A percentile compares a stretch with the other conserved stretches of the same genome.
Evolutionary conservation across 2,888 invertebrate species (phyloP).

Genomic region (Nomada goodeniana): DNA sequence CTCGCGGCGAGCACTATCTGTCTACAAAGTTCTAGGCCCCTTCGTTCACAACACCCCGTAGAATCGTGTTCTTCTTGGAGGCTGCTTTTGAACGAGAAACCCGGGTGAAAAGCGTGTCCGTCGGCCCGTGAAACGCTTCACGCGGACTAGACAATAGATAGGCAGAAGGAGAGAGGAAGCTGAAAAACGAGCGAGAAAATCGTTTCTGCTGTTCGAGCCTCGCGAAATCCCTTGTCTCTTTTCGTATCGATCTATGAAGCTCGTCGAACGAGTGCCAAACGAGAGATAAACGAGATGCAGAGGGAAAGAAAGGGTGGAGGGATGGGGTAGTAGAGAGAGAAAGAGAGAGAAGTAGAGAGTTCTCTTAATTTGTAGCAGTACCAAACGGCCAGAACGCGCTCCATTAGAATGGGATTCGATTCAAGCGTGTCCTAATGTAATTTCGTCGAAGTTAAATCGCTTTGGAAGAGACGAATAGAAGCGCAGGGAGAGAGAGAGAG

Average conservation of each 20-base stretch:
- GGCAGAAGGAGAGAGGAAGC: background rate
- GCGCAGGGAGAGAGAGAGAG: background rate
- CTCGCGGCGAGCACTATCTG: too few relatives aligned
- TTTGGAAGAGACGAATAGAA: conserved; percentile 25
- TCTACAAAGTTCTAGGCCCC: too few relatives aligned
- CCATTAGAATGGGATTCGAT: conserved; percentile 44
- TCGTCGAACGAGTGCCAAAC: conserved; percentile 24
- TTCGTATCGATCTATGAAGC: conserved; percentile 44
- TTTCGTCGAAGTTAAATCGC: conserved; percentile 59
- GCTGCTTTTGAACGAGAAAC: conserved; percentile 58
- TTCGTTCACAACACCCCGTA: background rate
- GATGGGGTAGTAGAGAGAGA: background rate
- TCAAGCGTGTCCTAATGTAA: conserved; percentile 56
- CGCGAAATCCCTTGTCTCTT: conserved; percentile 37
- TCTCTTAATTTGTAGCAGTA: conserved; percentile 56
- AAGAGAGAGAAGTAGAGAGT: background rate
- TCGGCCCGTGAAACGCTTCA: conserved; percentile 44
- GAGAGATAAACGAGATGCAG: background rate
- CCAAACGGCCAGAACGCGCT: conserved; percentile 32
- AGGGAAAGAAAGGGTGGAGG: background rate
- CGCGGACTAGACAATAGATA: conserved; percentile 58
- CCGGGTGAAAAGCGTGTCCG: conserved; percentile 49
- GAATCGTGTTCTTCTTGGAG: conserved; percentile 56
- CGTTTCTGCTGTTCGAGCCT: conserved; percentile 13
- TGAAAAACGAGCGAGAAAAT: conserved; percentile 30